phyloP scores from a whole-genome alignment of 2,113 vertebrate species.

The Mohoua ochrocephala region DNA sequence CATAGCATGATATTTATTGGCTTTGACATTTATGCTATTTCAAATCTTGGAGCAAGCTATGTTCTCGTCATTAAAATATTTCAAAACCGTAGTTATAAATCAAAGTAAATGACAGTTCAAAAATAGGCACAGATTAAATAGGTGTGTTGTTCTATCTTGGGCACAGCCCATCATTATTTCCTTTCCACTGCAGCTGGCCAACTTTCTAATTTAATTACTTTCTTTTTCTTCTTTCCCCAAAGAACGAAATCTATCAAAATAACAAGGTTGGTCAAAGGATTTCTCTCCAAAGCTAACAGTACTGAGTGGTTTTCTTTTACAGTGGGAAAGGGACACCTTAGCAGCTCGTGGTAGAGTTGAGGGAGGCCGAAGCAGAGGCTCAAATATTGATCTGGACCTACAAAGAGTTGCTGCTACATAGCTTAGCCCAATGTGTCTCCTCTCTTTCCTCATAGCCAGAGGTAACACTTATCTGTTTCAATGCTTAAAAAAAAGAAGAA shows the following conservation, averaged over 20 bases:
- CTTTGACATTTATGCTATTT: slow-evolving; percentile 2
- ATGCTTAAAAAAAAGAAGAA: neutral
- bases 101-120: slow-evolving; percentile 41
- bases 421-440: accelerated
- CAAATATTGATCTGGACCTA: neutral
- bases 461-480: neutral
- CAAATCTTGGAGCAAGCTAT: neutral
- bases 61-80: neutral
- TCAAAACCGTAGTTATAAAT: slow-evolving; percentile 47
- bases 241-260: slow-evolving; percentile 1
- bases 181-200: slow-evolving; percentile 35
- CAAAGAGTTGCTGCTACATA: neutral
- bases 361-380: neutral
- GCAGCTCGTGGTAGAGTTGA: neutral
- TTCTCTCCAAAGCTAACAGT: slow-evolving; percentile 8
- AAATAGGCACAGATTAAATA: slow-evolving; percentile 38
- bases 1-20: neutral
- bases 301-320: neutral
- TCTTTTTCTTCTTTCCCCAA: neutral
- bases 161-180: slow-evolving; percentile 18
- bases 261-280: neutral
- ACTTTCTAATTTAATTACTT: slow-evolving; percentile 31
- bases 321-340: neutral
- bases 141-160: slow-evolving; percentile 28
- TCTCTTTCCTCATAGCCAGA: neutral